These are phyloP conservation scores for Equus quagga DNA, from an alignment of 2,113 vertebrate genomes.

Conservation along the genomic window DNA sequence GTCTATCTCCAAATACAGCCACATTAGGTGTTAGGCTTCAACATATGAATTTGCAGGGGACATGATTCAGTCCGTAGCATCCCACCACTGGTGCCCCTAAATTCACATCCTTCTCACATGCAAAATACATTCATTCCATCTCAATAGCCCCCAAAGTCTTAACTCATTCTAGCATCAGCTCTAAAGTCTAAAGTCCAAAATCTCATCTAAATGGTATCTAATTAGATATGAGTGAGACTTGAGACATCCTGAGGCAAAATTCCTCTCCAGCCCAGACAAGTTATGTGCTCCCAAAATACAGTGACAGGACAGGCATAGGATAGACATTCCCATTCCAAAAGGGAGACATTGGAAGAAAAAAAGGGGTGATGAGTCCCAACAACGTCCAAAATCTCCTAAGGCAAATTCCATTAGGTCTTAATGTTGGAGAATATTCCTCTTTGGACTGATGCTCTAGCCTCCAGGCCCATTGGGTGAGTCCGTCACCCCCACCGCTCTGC, in stretches of 20 bases:
- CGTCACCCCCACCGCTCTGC: neutral
- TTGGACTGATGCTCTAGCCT: slow-evolving; percentile 2
- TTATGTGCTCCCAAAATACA: neutral
- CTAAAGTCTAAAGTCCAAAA: slow-evolving; percentile 12
- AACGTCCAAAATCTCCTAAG: neutral
- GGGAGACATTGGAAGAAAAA: neutral
- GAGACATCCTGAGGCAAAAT: neutral
- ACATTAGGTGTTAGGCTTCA: neutral
- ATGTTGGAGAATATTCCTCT: neutral
- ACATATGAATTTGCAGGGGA: neutral
- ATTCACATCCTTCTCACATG: neutral
- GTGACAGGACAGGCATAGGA: neutral
- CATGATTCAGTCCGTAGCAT: neutral
- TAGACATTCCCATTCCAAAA: neutral
- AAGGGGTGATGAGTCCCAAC: neutral
- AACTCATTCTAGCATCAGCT: slow-evolving; percentile 3
- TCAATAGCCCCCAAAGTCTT: neutral
- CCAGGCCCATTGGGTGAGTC: neutral
- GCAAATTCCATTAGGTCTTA: neutral
- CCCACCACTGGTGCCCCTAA: neutral
- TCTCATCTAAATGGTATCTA: slow-evolving; percentile 41
- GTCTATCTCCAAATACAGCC: slow-evolving; percentile 7
- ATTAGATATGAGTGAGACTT: neutral
- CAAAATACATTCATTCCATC: neutral
- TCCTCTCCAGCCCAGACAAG: neutral